Evolutionary conservation across 2,797 vertebrate species (phyloP).

Genomic region (Scleropages formosus): DNA sequence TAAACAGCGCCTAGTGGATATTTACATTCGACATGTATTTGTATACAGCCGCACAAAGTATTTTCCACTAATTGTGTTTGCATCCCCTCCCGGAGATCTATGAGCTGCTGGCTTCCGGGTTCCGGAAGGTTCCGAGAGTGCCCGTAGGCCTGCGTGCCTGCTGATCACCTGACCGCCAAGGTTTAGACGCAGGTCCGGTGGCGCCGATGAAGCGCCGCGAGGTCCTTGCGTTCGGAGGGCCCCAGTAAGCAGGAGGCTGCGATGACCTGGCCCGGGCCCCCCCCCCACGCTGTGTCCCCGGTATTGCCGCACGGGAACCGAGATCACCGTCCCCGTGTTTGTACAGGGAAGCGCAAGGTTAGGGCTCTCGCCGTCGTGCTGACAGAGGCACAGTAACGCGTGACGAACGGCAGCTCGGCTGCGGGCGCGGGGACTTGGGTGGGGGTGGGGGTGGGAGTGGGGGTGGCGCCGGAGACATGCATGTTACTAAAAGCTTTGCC

Average conservation of each 20-base stretch:
- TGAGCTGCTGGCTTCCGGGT: not conserved
- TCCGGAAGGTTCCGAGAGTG: slow-evolving; percentile 20
- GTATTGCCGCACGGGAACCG: not conserved
- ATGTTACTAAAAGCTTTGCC: not conserved
- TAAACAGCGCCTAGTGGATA: slow-evolving; percentile 42
- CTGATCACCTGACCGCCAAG: not conserved
- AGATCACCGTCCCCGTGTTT: no score
- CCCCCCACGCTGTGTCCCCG: not conserved
- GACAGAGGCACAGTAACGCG: not conserved
- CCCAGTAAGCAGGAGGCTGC: slow-evolving; percentile 11
- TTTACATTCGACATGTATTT: slow-evolving; percentile 25
- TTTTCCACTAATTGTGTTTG: slow-evolving; percentile 9
- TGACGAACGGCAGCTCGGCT: no score
- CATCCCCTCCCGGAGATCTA: not conserved
- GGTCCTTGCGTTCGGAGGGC: not conserved
- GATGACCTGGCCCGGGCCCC: slow-evolving; percentile 4
- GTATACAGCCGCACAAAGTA: slow-evolving; percentile 9
- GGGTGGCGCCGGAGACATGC: not conserved
- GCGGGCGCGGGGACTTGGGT: no score
- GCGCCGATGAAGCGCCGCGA: not conserved
- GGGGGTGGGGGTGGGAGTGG: no score
- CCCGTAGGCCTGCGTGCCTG: not conserved
- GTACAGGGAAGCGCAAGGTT: not conserved
- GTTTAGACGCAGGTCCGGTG: not conserved
- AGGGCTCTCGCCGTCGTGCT: not conserved